Evolutionary conservation across 2,113 vertebrate genomes (phyloP), one percentile per base, ranked within the genome.

Genomic region (Elephas maximus): DNA sequence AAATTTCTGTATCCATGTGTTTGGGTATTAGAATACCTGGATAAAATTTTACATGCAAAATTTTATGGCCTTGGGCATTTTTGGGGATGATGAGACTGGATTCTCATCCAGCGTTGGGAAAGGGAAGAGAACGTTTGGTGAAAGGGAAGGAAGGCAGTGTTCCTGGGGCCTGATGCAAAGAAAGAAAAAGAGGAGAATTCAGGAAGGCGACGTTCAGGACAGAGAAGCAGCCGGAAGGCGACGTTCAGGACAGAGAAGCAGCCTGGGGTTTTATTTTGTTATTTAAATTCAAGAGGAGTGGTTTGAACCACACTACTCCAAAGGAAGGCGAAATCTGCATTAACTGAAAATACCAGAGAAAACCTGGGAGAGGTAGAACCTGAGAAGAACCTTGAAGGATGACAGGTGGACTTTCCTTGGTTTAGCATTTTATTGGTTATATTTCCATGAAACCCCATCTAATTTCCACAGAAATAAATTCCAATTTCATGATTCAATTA

Each of bases 401-500:
- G 24, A 48, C 30, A 23, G 51, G 7, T 87, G 60, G 33, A 28
- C 67, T 88, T 86, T 89, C 90, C 33, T 45, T 95, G 30, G 33
- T 48, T 92, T 90, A 92, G 41, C 21, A 74, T 78, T 92, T 90
- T 90, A 74, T 74, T 41, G 77, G 8, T 92, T 37, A 37, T 90
- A 87, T 76, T 96, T 84, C 62, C 24, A 41, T 81, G 67, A 91
- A 74, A 44, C 60, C 6, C 1, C 28, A 26, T 89, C 44, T 62
- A 5, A 93, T 93, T 96, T 63, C 62, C 88, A 73, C 33, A 91
- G 37, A 90, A 97, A 88, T 91, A 88, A 88, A 88, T 76, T 51
- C n/a, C 17, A 30, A 20, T 80, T 79, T 79, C 18, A 67, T 79
- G 15, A 74, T 62, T 87, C 21, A 74, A 3, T 96, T 76, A 67